Conservation (phyloP, 2,888 invertebrate species). For the Thecophora atra region DNA sequence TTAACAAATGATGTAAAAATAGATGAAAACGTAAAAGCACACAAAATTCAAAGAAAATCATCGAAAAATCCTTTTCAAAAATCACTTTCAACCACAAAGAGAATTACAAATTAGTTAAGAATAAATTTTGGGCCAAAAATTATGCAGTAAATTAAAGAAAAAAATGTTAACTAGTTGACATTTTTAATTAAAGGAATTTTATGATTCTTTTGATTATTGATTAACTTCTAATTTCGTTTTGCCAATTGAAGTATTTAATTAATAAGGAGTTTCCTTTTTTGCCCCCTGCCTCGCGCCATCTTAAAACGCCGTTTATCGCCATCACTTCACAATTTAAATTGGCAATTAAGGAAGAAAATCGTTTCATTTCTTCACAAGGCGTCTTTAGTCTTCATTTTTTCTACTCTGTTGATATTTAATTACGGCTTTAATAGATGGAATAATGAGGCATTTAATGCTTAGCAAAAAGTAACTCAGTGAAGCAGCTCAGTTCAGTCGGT, state of each 20-base stretch:
- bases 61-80: neutral
- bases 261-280: too few species aligned
- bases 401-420: constrained; percentile 21
- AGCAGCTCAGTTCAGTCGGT: neutral
- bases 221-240: too few species aligned
- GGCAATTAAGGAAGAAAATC: constrained; percentile 10
- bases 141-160: too few species aligned
- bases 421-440: neutral
- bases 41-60: neutral
- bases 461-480: constrained; percentile 10
- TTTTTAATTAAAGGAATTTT: too few species aligned
- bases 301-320: neutral
- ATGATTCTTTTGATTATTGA: too few species aligned
- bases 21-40: neutral
- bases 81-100: too few species aligned
- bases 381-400: neutral
- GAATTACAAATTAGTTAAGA: too few species aligned
- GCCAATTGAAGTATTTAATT: too few species aligned
- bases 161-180: too few species aligned
- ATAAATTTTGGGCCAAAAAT: too few species aligned
- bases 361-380: neutral
- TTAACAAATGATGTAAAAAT: too few species aligned
- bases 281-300: too few species aligned
- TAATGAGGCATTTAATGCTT: constrained; percentile 22
- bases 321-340: neutral